A percentile compares a stretch with the other conserved stretches of the same genome.
phyloP scores from a whole-genome alignment of 2,113 vertebrate species.

The Petrocephalus zakoni region DNA sequence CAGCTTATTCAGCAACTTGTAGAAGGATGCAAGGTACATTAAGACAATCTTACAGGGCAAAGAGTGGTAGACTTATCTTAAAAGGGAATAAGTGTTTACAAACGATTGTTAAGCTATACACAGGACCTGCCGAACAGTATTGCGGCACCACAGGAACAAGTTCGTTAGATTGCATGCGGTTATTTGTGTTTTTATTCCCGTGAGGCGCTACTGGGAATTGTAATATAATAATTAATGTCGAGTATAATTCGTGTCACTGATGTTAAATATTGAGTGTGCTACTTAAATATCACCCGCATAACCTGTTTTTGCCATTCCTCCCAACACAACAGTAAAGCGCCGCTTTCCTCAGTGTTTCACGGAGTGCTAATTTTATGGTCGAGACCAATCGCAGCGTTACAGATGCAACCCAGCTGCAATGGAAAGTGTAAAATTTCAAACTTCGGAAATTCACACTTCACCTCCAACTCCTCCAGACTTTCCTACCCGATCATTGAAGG shows the following conservation, averaged over 20 bases:
- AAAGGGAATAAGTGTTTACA: neutral
- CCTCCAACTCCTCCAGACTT: slow-evolving; percentile 58
- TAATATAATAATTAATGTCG: neutral
- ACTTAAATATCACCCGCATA: slow-evolving; percentile 2
- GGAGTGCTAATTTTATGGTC: slow-evolving; percentile 67
- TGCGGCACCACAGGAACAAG: neutral
- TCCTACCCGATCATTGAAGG: slow-evolving; percentile 54
- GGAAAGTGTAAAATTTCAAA: slow-evolving; percentile 82
- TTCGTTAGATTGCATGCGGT: neutral
- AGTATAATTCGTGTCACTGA: neutral
- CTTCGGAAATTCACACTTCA: slow-evolving; percentile 65
- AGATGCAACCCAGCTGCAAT: slow-evolving; percentile 88
- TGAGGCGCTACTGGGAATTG: neutral
- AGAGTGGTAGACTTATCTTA: neutral
- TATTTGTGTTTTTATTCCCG: neutral
- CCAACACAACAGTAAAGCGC: slow-evolving; percentile 13
- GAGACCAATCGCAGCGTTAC: slow-evolving; percentile 78
- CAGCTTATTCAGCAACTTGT: neutral
- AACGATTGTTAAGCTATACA: neutral
- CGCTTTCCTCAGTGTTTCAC: slow-evolving; percentile 32
- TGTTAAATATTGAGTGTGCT: neutral
- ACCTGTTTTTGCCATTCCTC: slow-evolving; percentile 5
- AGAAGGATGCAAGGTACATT: neutral
- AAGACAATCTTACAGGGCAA: neutral
- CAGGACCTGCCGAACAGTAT: neutral